These are phyloP conservation scores for Aphelenchoides fujianensis DNA, from an alignment of 1,140 invertebrate genomes.

Conservation along the genomic window DNA sequence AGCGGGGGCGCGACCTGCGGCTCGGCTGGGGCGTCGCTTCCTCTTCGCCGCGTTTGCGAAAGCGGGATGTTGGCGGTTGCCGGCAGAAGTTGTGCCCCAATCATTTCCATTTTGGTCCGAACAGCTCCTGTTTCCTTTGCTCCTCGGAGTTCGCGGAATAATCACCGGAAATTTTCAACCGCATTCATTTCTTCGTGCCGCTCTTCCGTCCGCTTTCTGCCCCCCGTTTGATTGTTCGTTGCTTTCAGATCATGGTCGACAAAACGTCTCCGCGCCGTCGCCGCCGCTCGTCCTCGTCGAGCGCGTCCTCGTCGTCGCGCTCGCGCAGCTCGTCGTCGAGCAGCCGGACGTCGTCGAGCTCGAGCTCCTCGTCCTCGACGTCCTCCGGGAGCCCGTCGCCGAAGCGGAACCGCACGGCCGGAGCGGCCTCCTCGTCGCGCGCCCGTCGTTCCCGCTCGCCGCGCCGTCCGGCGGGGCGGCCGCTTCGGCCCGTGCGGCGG, in stretches of 20 bases:
- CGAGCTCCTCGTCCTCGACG: slow-evolving; percentile 64
- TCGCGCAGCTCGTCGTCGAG: slow-evolving; percentile 67
- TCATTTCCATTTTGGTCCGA: too few species aligned
- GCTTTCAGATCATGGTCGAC: slow-evolving; percentile 8
- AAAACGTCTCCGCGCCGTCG: slow-evolving; percentile 12
- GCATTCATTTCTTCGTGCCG: too few species aligned
- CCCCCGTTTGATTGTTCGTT: too few species aligned
- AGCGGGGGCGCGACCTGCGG: too few species aligned
- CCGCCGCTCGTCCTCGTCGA: slow-evolving; percentile 54
- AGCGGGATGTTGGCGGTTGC: too few species aligned
- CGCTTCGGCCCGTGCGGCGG: slow-evolving; percentile 19
- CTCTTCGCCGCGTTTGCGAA: too few species aligned
- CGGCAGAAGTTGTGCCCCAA: too few species aligned
- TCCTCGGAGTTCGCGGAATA: too few species aligned
- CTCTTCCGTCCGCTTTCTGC: too few species aligned
- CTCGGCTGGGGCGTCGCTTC: too few species aligned
- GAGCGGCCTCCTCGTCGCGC: slow-evolving; percentile 2
- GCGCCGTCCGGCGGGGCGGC: not conserved
- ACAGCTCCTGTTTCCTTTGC: too few species aligned
- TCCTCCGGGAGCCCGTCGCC: slow-evolving; percentile 64
- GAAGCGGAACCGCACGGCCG: slow-evolving; percentile 58
- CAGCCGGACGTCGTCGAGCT: slow-evolving; percentile 61
- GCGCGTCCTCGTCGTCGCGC: slow-evolving; percentile 66
- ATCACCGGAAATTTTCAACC: too few species aligned
- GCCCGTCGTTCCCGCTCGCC: slow-evolving; percentile 45